Evolutionary conservation across 1,140 invertebrate species (phyloP).

Genomic region (Zophobas morio): DNA sequence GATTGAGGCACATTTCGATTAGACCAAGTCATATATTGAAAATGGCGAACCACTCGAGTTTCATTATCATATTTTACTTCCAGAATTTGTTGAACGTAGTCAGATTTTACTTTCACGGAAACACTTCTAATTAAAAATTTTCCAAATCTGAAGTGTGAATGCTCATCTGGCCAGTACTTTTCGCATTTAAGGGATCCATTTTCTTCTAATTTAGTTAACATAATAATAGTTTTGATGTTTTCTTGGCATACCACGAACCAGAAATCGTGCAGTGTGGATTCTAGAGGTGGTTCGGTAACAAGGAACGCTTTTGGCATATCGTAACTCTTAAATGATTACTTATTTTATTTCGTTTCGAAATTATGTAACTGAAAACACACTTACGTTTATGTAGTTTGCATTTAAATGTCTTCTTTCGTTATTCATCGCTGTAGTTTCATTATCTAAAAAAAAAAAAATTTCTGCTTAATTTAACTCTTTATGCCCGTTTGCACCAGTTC

Average conservation of each 20-base stretch:
- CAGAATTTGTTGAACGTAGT: slow-evolving; percentile 6
- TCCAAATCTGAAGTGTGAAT: slow-evolving; percentile 60
- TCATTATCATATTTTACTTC: neutral
- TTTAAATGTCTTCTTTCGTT: slow-evolving; percentile 48
- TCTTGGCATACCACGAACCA: slow-evolving; percentile 86
- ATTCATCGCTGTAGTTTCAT: neutral
- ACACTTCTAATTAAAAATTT: slow-evolving; percentile 65
- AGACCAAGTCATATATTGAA: slow-evolving; percentile 3
- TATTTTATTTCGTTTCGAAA: slow-evolving; percentile 22
- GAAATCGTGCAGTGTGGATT: slow-evolving; percentile 80
- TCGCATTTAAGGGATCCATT: slow-evolving; percentile 62
- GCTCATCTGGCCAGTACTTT: slow-evolving; percentile 74
- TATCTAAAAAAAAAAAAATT: neutral
- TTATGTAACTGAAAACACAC: neutral
- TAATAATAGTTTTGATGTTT: slow-evolving; percentile 79
- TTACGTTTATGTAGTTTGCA: slow-evolving; percentile 53
- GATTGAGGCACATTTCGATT: neutral
- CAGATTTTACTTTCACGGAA: slow-evolving; percentile 55
- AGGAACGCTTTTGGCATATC: slow-evolving; percentile 81
- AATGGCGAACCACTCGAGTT: neutral
- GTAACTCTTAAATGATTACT: neutral
- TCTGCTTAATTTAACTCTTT: too few relatives aligned
- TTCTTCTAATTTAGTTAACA: slow-evolving; percentile 69
- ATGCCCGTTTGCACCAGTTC: too few relatives aligned
- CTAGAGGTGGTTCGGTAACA: slow-evolving; percentile 83